Conservation (phyloP, 2,797 vertebrate species). For the Hippopotamyrus pictus region DNA sequence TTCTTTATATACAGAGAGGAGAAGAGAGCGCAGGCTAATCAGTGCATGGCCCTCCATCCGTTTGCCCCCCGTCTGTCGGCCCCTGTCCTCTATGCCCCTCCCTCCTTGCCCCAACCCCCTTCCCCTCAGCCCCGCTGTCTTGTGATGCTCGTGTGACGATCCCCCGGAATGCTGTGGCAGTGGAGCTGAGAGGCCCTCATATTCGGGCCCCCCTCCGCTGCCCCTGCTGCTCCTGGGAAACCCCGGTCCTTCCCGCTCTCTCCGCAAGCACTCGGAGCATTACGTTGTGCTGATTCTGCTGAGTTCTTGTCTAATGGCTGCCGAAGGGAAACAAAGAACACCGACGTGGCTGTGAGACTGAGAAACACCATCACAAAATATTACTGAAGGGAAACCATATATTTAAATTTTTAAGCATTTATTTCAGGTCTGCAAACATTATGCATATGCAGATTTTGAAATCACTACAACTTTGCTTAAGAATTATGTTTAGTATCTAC, state of each 20-base stretch:
- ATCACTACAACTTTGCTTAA: not conserved
- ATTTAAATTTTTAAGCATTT: not conserved
- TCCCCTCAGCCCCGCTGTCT: conserved; percentile 30
- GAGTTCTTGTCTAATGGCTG: conserved; percentile 98
- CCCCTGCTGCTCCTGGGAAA: conserved; percentile 45
- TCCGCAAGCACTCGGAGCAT: conserved; percentile 55
- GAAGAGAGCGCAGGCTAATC: conserved; percentile 50
- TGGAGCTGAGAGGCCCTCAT: conserved; percentile 47
- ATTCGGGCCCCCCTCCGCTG: conserved; percentile 57
- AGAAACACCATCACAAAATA: not conserved
- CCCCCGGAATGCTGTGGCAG: conserved; percentile 39
- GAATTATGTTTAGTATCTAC: not conserved
- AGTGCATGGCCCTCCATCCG: conserved; percentile 49
- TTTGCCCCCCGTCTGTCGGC: conserved; percentile 18
- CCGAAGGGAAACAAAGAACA: conserved; percentile 20
- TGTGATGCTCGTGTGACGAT: conserved; percentile 41
- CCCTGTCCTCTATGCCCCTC: conserved; percentile 23
- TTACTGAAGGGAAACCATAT: not conserved
- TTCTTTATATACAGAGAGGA: conserved; percentile 64
- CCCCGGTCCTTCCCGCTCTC: conserved; percentile 59
- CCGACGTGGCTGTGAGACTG: not conserved
- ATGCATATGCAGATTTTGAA: not conserved
- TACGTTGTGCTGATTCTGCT: conserved; percentile 96
- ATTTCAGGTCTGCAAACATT: not conserved
- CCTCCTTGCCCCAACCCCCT: conserved; percentile 47